Conservation (phyloP, 2,888 invertebrate species). For the Leptogaster cylindrica region DNA sequence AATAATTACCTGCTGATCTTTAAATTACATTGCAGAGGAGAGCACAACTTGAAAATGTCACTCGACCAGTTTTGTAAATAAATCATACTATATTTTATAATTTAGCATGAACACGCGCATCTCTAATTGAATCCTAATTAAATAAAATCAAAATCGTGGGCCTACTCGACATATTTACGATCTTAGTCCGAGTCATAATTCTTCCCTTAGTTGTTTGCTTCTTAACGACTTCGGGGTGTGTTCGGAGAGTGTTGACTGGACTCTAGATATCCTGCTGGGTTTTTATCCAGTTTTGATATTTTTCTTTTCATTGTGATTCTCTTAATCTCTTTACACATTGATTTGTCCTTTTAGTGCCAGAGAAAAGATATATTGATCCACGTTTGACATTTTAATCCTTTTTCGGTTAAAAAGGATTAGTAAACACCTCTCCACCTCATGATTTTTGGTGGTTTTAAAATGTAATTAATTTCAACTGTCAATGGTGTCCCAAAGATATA, state of each 20-base stretch:
- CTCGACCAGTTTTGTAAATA: too few species aligned
- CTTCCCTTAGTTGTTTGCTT: slow-evolving; percentile 15
- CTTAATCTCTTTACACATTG: not conserved
- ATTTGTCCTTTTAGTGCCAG: slow-evolving; percentile 2
- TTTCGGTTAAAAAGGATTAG: not conserved
- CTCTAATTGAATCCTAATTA: slow-evolving; percentile 20
- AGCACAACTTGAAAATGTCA: too few species aligned
- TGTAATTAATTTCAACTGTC: slow-evolving; percentile 19
- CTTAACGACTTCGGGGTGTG: slow-evolving; percentile 15
- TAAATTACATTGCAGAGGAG: too few species aligned
- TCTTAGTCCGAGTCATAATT: slow-evolving; percentile 1
- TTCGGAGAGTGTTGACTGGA: slow-evolving; percentile 24
- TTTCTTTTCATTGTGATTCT: not conserved
- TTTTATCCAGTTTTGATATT: not conserved
- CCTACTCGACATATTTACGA: slow-evolving; percentile 6
- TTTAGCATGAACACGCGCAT: too few species aligned
- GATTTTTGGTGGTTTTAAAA: slow-evolving; percentile 12
- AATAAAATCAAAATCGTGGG: slow-evolving; percentile 19
- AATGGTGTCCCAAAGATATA: not conserved
- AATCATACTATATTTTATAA: too few species aligned
- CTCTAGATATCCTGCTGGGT: slow-evolving; percentile 17
- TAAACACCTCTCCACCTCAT: not conserved
- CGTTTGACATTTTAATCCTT: slow-evolving; percentile 3
- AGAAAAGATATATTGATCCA: not conserved
- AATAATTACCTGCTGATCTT: too few species aligned